Evolutionary conservation across 1,140 invertebrate genomes (phyloP), one percentile per base, ranked within the genome.

Genomic region (Drosophila mayri): DNA sequence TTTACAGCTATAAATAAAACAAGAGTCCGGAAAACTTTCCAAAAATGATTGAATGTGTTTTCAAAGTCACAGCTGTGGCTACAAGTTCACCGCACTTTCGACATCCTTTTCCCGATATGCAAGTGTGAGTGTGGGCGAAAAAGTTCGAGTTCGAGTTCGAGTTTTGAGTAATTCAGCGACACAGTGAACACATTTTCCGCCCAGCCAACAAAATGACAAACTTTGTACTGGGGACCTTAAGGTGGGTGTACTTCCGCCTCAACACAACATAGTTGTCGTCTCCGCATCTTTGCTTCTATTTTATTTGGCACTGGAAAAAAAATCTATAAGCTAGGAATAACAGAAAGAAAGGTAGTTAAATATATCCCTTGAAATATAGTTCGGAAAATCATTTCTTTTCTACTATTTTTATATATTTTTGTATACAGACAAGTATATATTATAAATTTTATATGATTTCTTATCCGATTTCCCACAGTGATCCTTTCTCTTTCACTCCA

Each of bases 1-100:
- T 16, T 49, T 50, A 18, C 9, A 30, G 35, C 66, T 71, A 49
- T 71, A 59, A 71, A 71, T 59, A 76, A 54, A 50, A 49, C 50
- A 46, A 43, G 30, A 22, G 47, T 40, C 32, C 44, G 41, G 32
- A 25, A 62, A 77, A 59, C 37, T 86, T 78, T 68, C 14, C n/a
- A n/a, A 76, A 82, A 87, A 79, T 87, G 83, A 86, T 86, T 86
- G 76, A 88, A 82, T 79, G 64, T 60, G 62, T 76, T 77, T 79
- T 83, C 63, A 82, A 72, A 76, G 83, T 79, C 84, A 72, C 83
- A 79, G 79, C 79, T 86, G 83, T 47, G 80, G 43, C 74, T 52
- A 46, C 41, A 78, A 77, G 50, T 63, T 78, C 52, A 82, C 74
- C 65, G 70, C 66, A 72, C 59, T 65, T 65, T 52, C 41, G 47